Evolutionary conservation across 2,888 invertebrate genomes (phyloP).

Genomic region (Iselma pallidipennis): DNA sequence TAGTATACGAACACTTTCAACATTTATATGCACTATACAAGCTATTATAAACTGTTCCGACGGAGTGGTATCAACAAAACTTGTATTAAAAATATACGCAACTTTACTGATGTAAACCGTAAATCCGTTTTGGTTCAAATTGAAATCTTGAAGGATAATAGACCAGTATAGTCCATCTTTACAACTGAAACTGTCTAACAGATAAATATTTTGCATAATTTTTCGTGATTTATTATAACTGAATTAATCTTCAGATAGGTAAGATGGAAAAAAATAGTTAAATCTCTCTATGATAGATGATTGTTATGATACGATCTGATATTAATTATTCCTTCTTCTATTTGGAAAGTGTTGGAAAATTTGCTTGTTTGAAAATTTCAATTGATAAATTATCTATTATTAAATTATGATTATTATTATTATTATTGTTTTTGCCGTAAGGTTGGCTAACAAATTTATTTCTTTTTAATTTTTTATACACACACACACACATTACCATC

Average conservation of each 20-base stretch:
- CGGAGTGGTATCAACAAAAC: background rate
- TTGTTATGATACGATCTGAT: background rate
- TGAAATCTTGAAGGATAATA: background rate
- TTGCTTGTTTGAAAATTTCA: background rate
- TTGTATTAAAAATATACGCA: background rate
- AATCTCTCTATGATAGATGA: background rate
- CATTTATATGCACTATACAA: background rate
- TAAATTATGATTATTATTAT: background rate
- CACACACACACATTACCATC: constrained; percentile 7
- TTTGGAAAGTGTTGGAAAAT: background rate
- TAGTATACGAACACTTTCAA: no score
- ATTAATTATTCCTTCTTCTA: background rate
- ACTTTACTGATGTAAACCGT: background rate
- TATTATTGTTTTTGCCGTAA: background rate
- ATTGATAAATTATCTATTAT: background rate
- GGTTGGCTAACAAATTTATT: constrained; percentile 5
- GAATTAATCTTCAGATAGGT: background rate
- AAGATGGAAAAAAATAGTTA: background rate
- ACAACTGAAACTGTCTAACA: background rate
- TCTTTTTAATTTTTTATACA: constrained; percentile 9
- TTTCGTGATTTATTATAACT: background rate
- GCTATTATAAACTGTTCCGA: background rate
- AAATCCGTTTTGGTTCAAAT: background rate
- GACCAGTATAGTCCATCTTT: no score
- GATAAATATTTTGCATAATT: background rate